These are phyloP conservation scores for Anguilla megastoma DNA, from an alignment of 2,797 vertebrate species.

Conservation along the genomic window DNA sequence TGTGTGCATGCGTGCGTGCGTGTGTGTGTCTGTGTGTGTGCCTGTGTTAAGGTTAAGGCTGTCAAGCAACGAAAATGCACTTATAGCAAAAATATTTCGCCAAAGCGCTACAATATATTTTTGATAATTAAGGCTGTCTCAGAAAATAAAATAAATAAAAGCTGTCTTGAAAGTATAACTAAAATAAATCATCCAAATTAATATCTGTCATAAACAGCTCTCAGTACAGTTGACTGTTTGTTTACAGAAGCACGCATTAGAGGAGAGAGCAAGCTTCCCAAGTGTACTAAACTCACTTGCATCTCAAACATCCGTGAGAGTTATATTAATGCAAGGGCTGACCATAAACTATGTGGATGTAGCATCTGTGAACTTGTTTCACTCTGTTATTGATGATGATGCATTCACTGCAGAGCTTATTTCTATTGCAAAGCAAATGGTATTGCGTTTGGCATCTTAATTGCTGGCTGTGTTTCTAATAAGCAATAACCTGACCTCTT, in stretches of 20 bases:
- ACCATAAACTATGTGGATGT: not conserved
- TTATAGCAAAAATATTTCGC: not conserved
- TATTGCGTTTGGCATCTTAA: not conserved
- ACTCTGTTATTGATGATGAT: not conserved
- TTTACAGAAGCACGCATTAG: not conserved
- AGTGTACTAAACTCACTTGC: not conserved
- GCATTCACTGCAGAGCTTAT: not conserved
- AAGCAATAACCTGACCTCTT: too few species aligned
- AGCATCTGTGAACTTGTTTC: not conserved
- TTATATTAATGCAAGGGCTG: not conserved
- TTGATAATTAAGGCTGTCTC: not conserved
- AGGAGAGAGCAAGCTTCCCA: not conserved
- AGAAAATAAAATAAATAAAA: not conserved
- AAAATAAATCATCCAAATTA: slow-evolving; percentile 3
- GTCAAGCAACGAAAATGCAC: too few species aligned
- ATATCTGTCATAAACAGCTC: not conserved
- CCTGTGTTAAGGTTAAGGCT: not conserved
- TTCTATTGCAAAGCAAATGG: not conserved
- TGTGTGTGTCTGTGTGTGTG: not conserved
- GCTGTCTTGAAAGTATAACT: not conserved
- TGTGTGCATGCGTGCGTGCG: not conserved
- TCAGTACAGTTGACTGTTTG: not conserved
- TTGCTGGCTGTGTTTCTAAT: not conserved
- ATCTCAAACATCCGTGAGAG: not conserved
- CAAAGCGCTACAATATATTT: not conserved